Percentiles rank a stretch among this genome's conserved stretches.
Evolutionary conservation across 1,140 invertebrate species (phyloP).

Genomic region (Lepidurus packardi): DNA sequence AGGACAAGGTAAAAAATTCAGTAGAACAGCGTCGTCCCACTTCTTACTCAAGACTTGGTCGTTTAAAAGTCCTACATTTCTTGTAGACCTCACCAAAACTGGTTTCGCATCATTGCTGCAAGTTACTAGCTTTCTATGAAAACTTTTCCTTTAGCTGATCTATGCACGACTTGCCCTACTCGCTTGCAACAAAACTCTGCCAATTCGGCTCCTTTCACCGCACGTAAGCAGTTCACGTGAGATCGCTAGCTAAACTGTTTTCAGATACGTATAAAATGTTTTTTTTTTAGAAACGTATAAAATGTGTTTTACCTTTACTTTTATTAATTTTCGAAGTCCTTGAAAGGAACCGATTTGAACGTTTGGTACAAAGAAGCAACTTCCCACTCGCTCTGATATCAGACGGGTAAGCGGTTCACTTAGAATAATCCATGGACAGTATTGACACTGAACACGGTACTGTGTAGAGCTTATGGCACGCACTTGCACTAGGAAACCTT

Average conservation of each 20-base stretch:
- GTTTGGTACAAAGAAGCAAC: background rate
- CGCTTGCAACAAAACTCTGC: background rate
- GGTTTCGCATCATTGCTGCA: background rate
- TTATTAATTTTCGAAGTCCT: too few species aligned
- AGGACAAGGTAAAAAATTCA: background rate
- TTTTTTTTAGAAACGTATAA: too few species aligned
- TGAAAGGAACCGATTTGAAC: too few species aligned
- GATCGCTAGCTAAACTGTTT: background rate
- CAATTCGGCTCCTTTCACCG: background rate
- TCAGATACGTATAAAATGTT: too few species aligned
- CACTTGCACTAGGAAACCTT: too few species aligned
- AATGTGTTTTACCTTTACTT: too few species aligned
- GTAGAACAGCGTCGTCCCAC: background rate
- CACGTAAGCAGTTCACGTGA: background rate
- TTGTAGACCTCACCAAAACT: background rate
- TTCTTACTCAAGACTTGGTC: background rate
- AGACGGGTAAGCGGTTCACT: background rate
- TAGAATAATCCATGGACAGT: background rate
- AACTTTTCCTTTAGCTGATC: background rate
- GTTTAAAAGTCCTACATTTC: background rate
- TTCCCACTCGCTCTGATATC: background rate
- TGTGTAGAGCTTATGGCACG: too few species aligned
- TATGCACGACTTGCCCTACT: background rate
- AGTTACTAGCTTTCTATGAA: slow-evolving; percentile 3
- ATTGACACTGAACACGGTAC: too few species aligned